These are phyloP conservation scores for Hipparchia semele DNA, from an alignment of 2,888 invertebrate genomes.

Conservation along the genomic window DNA sequence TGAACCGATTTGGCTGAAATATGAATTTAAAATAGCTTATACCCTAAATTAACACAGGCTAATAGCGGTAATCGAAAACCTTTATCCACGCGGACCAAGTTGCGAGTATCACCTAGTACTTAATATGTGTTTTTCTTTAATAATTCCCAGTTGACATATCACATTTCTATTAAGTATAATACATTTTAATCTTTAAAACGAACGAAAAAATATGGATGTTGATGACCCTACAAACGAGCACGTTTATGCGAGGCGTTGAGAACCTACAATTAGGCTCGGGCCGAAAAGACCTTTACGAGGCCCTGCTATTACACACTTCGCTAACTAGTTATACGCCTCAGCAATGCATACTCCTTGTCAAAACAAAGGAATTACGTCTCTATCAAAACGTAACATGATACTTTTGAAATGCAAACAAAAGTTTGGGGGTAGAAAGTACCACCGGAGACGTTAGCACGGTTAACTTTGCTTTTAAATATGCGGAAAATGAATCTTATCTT, in stretches of 20 bases:
- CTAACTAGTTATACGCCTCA: constrained; percentile 66
- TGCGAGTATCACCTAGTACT: too few relatives aligned
- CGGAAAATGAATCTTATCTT: constrained; percentile 42
- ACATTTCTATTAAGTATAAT: not conserved
- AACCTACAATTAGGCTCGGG: constrained; percentile 77
- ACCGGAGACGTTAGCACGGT: constrained; percentile 53
- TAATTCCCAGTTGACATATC: not conserved
- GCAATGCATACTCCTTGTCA: constrained; percentile 30
- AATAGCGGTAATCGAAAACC: too few relatives aligned
- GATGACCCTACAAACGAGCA: constrained; percentile 63
- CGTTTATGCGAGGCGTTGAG: constrained; percentile 74
- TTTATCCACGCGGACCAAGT: too few relatives aligned
- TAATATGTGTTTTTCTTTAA: too few relatives aligned
- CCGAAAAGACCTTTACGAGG: constrained; percentile 65
- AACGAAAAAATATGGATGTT: not conserved
- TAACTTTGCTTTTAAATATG: constrained; percentile 37
- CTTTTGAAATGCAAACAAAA: constrained; percentile 42
- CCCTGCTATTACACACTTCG: constrained; percentile 73
- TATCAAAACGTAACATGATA: constrained; percentile 43
- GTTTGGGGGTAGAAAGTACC: constrained; percentile 56
- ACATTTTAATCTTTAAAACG: not conserved
- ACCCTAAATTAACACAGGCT: too few relatives aligned
- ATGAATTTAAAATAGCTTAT: too few relatives aligned
- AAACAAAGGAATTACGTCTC: constrained; percentile 45
- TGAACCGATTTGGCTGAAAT: too few relatives aligned